A percentile compares a stretch with the other conserved stretches of the same genome.
Evolutionary conservation across 2,888 invertebrate species (phyloP).

Genomic region (Metallyticus violacea): DNA sequence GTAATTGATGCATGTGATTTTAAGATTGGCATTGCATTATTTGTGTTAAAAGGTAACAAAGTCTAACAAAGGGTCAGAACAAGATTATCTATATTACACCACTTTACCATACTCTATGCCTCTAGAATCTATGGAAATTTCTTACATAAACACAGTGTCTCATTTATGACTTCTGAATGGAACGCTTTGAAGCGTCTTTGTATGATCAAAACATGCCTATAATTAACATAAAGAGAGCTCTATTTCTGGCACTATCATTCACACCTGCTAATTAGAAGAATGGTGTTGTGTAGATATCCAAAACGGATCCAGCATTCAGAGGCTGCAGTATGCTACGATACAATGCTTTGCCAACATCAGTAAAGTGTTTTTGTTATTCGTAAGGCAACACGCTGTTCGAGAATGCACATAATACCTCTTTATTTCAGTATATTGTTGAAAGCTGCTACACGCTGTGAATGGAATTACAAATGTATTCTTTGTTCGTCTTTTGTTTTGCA

Average conservation of each 20-base stretch:
- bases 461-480: neutral
- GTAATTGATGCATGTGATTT: too few species aligned
- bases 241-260: neutral
- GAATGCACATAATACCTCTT: neutral
- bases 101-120: too few species aligned
- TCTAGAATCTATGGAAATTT: too few species aligned
- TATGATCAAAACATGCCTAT: neutral
- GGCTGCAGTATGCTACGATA: neutral
- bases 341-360: neutral
- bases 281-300: neutral
- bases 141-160: too few species aligned
- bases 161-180: neutral
- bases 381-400: neutral
- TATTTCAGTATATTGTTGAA: neutral
- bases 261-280: neutral
- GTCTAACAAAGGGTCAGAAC: too few species aligned
- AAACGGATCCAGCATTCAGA: neutral
- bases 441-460: neutral
- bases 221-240: neutral
- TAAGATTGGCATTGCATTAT: too few species aligned
- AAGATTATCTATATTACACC: too few species aligned
- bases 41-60: too few species aligned
- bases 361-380: neutral
- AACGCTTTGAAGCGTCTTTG: neutral
- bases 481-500: neutral